These are phyloP conservation scores for Steinernema scapterisci DNA, from an alignment of 2,888 invertebrate genomes.

Conservation along the genomic window DNA sequence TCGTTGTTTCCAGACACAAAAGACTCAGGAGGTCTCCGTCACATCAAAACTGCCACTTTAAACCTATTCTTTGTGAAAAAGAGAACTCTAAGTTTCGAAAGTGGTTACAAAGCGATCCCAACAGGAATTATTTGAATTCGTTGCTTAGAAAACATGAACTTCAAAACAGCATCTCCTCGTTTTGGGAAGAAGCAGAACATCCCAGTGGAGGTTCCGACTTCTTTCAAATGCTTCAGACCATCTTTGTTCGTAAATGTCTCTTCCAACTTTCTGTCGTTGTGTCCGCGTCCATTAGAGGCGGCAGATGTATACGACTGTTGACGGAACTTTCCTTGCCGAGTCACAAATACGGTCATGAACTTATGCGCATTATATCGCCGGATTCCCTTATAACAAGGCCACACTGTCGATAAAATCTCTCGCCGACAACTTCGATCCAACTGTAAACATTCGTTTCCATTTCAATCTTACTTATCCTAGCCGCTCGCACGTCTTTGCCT, in stretches of 20 bases:
- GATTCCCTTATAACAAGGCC: constrained; percentile 25
- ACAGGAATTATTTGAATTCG: no score
- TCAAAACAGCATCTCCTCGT: no score
- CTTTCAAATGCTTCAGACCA: no score
- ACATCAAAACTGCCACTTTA: no score
- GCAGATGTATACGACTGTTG: not conserved
- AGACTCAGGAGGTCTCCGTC: not conserved
- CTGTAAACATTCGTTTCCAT: constrained; percentile 24
- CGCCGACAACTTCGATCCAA: constrained; percentile 3
- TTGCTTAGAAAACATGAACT: no score
- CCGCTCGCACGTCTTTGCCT: not conserved
- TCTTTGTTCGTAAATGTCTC: not conserved
- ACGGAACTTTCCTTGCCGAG: constrained; percentile 16
- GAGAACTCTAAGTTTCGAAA: no score
- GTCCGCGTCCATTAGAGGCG: not conserved
- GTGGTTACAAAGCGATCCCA: no score
- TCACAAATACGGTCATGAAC: constrained; percentile 32
- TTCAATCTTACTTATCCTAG: constrained; percentile 3
- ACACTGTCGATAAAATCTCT: constrained; percentile 24
- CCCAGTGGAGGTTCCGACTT: no score
- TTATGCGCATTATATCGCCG: constrained; percentile 20
- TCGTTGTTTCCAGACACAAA: not conserved
- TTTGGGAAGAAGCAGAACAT: no score
- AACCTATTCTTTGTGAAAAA: no score
- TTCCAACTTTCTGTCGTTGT: not conserved